phyloP scores from a whole-genome alignment of 1,140 invertebrate genomes.

The Paralvinella palmiformis region DNA sequence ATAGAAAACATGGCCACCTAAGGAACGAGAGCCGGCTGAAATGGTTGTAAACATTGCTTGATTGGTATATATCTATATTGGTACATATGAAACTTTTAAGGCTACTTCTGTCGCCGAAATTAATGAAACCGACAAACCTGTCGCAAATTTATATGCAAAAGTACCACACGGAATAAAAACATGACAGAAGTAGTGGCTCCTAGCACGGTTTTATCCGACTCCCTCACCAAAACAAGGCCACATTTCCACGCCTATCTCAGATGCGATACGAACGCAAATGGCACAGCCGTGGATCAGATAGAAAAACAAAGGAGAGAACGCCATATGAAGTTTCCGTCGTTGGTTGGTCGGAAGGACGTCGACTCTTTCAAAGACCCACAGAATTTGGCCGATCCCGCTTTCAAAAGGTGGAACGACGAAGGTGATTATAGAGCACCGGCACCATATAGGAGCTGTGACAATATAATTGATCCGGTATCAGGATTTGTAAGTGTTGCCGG shows the following conservation, averaged over 20 bases:
- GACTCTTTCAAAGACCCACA: slow-evolving; percentile 36
- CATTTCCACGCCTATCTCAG: slow-evolving; percentile 33
- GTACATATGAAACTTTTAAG: too few relatives aligned
- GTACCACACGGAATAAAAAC: too few relatives aligned
- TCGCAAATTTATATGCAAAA: too few relatives aligned
- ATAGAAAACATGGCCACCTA: too few relatives aligned
- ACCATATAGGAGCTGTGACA: slow-evolving; percentile 39
- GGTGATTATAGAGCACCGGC: slow-evolving; percentile 33
- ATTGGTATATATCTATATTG: too few relatives aligned
- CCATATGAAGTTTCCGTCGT: slow-evolving; percentile 43
- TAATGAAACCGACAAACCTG: too few relatives aligned
- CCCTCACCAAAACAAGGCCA: slow-evolving; percentile 34
- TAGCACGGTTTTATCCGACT: slow-evolving; percentile 32
- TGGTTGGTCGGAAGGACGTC: slow-evolving; percentile 32
- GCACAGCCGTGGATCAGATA: slow-evolving; percentile 33
- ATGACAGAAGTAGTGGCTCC: background rate
- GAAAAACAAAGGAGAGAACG: slow-evolving; percentile 35
- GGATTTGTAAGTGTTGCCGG: slow-evolving; percentile 45
- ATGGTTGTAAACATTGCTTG: too few relatives aligned
- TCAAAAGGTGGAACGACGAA: slow-evolving; percentile 41
- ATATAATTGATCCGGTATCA: slow-evolving; percentile 43
- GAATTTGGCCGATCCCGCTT: slow-evolving; percentile 21
- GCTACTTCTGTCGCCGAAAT: too few relatives aligned
- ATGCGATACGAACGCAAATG: slow-evolving; percentile 35
- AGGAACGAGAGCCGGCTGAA: too few relatives aligned